These are phyloP conservation scores for Dorcus parallelipipedus DNA, from an alignment of 2,888 invertebrate genomes.

Conservation along the genomic window DNA sequence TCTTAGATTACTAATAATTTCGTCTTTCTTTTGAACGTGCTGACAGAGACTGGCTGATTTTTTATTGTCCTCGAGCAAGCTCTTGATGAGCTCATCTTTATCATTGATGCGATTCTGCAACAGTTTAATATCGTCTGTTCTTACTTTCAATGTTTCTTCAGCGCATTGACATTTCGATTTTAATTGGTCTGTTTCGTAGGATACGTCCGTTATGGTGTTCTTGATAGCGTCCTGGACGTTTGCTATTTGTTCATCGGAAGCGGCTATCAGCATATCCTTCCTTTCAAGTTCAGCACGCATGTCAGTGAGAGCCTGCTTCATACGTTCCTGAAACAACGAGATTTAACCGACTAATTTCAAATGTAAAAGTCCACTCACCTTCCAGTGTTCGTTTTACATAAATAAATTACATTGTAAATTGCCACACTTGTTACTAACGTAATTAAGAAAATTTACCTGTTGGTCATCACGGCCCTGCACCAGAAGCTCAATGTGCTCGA, in stretches of 20 bases:
- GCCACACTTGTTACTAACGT: constrained; percentile 24
- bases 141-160: constrained; percentile 13
- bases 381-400: constrained; percentile 3
- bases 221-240: constrained; percentile 38
- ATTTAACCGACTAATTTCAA: constrained; percentile 1
- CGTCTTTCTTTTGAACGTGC: constrained; percentile 16
- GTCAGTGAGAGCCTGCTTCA: constrained; percentile 35
- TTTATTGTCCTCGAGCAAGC: constrained; percentile 7
- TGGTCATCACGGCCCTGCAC: constrained; percentile 41
- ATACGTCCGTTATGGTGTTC: constrained; percentile 37
- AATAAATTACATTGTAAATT: constrained; percentile 20
- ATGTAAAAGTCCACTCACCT: constrained; percentile 1
- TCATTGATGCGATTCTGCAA: constrained; percentile 10
- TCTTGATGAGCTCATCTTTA: constrained; percentile 14
- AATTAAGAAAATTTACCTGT: constrained; percentile 34
- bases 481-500: constrained; percentile 53
- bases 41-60: neutral
- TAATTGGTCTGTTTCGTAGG: constrained; percentile 35
- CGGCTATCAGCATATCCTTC: constrained; percentile 37
- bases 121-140: constrained; percentile 16
- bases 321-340: constrained; percentile 32
- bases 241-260: constrained; percentile 41
- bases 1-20: constrained; percentile 14
- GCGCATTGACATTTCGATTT: constrained; percentile 30
- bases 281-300: constrained; percentile 41